Evolutionary conservation across 1,140 invertebrate genomes (phyloP).

Genomic region (Samia ricini): DNA sequence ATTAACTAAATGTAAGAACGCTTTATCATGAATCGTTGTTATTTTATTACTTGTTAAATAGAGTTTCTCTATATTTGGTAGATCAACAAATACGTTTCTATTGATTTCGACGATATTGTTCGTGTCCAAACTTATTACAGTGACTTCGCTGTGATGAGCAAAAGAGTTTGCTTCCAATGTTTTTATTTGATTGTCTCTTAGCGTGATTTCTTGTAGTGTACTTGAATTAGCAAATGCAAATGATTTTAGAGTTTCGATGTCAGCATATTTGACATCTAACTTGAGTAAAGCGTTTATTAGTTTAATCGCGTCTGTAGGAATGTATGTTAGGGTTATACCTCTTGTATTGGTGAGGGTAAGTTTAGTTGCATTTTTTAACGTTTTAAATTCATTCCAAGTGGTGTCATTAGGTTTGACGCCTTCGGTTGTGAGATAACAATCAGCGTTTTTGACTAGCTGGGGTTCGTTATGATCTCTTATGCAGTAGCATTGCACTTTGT

Average conservation of each 20-base stretch:
- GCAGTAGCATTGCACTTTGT: slow-evolving; percentile 61
- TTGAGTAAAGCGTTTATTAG: slow-evolving; percentile 80
- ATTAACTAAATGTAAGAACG: slow-evolving; percentile 81
- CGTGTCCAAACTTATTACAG: slow-evolving; percentile 81
- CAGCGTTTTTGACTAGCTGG: slow-evolving; percentile 46
- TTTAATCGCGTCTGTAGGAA: slow-evolving; percentile 82
- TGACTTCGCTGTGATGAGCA: slow-evolving; percentile 80
- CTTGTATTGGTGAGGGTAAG: slow-evolving; percentile 82
- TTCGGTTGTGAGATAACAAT: slow-evolving; percentile 80
- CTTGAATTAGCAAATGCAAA: slow-evolving; percentile 85
- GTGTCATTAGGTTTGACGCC: slow-evolving; percentile 77
- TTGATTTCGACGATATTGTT: slow-evolving; percentile 85
- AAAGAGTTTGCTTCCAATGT: slow-evolving; percentile 82
- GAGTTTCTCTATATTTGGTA: slow-evolving; percentile 82
- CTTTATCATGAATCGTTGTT: slow-evolving; percentile 83
- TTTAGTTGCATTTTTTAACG: slow-evolving; percentile 80
- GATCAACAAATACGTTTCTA: slow-evolving; percentile 83
- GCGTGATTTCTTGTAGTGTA: slow-evolving; percentile 81
- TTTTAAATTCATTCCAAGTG: slow-evolving; percentile 82
- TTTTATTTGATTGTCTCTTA: slow-evolving; percentile 83
- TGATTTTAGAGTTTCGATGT: slow-evolving; percentile 80
- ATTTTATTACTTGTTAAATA: slow-evolving; percentile 85
- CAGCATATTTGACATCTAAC: slow-evolving; percentile 84
- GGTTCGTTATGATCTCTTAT: slow-evolving; percentile 30
- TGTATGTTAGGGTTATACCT: slow-evolving; percentile 80